Conservation (phyloP, 2,113 vertebrate genomes). For the Cryptoleucopteryx plumbea region DNA sequence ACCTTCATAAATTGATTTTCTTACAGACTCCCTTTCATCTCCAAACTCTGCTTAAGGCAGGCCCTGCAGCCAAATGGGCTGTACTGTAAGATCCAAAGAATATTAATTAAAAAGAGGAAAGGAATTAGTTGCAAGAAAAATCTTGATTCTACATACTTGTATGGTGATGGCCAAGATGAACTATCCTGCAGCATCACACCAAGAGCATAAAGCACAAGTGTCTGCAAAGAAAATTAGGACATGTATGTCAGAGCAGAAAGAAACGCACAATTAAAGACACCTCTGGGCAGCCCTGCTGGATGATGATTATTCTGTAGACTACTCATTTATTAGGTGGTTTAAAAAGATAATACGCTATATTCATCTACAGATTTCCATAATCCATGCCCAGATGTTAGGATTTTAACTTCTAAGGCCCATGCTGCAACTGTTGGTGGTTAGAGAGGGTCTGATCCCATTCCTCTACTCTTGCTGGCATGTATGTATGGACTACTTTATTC, state of each 20-base stretch:
- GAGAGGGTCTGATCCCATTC: background rate
- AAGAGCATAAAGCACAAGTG: constrained; percentile 91
- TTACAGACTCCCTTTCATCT: background rate
- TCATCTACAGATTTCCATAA: background rate
- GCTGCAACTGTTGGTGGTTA: background rate
- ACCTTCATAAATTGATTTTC: background rate
- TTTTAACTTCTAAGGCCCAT: background rate
- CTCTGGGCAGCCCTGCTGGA: background rate
- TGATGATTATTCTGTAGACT: background rate
- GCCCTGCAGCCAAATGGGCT: background rate
- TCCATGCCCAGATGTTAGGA: background rate
- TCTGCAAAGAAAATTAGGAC: constrained; percentile 74
- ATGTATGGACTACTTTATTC: background rate
- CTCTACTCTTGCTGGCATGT: background rate
- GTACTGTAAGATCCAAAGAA: background rate
- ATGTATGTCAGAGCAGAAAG: background rate
- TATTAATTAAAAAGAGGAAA: background rate
- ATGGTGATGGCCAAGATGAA: constrained; percentile 84
- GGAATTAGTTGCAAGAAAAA: background rate
- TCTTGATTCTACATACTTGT: constrained; percentile 76
- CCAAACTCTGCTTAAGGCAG: background rate
- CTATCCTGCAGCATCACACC: constrained; percentile 91
- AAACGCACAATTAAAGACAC: background rate
- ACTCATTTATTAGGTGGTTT: background rate
- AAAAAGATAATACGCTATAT: background rate